Conservation (phyloP, 2,797 vertebrate species). For the Lacerta bilineata region DNA sequence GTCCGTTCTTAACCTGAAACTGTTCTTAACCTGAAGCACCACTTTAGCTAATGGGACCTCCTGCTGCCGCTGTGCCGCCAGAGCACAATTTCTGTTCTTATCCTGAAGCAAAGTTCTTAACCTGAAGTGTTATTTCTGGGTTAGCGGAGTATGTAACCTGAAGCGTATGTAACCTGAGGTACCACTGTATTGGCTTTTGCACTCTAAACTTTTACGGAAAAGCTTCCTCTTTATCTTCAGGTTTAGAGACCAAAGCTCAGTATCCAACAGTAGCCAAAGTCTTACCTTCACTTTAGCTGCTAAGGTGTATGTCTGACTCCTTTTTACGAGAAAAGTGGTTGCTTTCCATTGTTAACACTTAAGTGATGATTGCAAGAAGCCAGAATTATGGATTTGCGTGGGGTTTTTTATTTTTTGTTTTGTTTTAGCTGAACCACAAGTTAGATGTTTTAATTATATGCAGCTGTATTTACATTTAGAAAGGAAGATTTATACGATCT, state of each 20-base stretch:
- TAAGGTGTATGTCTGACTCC: neutral
- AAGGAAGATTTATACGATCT: no score
- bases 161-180: no score
- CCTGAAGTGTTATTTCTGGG: no score
- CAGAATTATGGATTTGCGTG: no score
- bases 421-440: neutral
- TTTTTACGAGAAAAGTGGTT: neutral
- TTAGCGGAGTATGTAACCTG: no score
- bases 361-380: neutral
- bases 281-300: neutral
- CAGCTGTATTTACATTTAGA: neutral
- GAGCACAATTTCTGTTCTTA: no score
- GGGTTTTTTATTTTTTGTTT: neutral
- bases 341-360: neutral
- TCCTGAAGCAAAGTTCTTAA: no score
- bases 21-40: no score
- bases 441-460: neutral
- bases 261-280: constrained; percentile 14
- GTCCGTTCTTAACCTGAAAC: no score
- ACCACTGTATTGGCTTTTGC: constrained; percentile 29
- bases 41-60: no score
- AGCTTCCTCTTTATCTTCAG: constrained; percentile 15
- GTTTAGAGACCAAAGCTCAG: constrained; percentile 39
- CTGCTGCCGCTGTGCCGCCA: no score
- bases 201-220: constrained; percentile 22